Evolutionary conservation across 2,797 vertebrate species (phyloP).

Genomic region (Periophthalmus magnuspinnatus): DNA sequence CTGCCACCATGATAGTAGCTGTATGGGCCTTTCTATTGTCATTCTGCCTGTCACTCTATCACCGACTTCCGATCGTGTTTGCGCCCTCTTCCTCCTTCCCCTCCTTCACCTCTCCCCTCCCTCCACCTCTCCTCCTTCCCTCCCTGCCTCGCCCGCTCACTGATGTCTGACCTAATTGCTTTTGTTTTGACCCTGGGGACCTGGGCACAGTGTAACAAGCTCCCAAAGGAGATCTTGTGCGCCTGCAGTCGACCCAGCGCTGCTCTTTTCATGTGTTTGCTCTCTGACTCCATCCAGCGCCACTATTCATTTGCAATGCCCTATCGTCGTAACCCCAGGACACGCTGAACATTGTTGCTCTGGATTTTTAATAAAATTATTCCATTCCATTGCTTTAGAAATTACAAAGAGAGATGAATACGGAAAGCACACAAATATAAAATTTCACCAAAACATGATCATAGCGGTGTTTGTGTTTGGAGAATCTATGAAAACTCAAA

Average conservation of each 20-base stretch:
- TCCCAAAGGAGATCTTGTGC: conserved; percentile 81
- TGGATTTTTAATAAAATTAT: background rate
- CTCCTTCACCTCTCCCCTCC: background rate
- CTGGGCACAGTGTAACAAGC: conserved; percentile 84
- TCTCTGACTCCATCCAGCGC: conserved; percentile 53
- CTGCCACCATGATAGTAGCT: too few species aligned
- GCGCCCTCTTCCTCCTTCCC: too few species aligned
- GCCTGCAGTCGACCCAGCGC: conserved; percentile 58
- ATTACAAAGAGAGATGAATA: background rate
- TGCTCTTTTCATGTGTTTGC: conserved; percentile 42
- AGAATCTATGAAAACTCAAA: background rate
- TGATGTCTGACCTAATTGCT: conserved; percentile 85
- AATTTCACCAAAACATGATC: background rate
- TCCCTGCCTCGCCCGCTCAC: conserved; percentile 53
- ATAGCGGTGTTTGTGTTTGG: background rate
- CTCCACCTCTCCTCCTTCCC: conserved; percentile 21
- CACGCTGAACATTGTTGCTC: conserved; percentile 33
- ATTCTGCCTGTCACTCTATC: too few species aligned
- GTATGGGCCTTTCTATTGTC: too few species aligned
- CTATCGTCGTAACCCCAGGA: conserved; percentile 57
- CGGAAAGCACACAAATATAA: background rate
- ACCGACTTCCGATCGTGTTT: too few species aligned
- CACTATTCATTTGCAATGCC: conserved; percentile 82
- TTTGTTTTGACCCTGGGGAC: conserved; percentile 73
- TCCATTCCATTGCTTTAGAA: background rate